These are phyloP conservation scores for Desoria tigrina DNA, from an alignment of 2,888 invertebrate species.

Conservation along the genomic window DNA sequence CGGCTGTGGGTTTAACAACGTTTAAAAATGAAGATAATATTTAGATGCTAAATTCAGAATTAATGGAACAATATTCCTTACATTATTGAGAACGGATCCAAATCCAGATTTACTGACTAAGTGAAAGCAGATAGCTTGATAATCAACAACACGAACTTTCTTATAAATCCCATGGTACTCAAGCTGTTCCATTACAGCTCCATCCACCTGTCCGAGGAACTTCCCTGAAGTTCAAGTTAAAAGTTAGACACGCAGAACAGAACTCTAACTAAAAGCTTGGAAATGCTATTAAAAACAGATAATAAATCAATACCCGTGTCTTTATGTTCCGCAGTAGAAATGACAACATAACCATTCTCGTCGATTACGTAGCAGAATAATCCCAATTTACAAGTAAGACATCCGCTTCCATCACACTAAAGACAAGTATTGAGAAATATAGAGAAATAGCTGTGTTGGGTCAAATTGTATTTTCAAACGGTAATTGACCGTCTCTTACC, in stretches of 20 bases:
- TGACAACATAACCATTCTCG: constrained; percentile 90
- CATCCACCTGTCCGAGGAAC: constrained; percentile 92
- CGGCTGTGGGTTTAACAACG: too few relatives aligned
- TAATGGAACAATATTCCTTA: constrained; percentile 19
- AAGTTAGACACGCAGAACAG: neutral
- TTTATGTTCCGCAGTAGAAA: constrained; percentile 72
- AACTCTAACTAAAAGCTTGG: neutral
- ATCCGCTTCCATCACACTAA: constrained; percentile 46
- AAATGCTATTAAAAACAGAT: constrained; percentile 8
- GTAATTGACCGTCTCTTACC: too few relatives aligned
- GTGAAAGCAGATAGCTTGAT: constrained; percentile 83
- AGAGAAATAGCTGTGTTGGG: neutral
- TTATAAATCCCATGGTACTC: constrained; percentile 88
- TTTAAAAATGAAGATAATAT: constrained; percentile 3
- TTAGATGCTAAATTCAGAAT: constrained; percentile 15
- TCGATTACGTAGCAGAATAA: constrained; percentile 89
- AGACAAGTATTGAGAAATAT: neutral
- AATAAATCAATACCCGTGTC: constrained; percentile 70
- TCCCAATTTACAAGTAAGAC: constrained; percentile 76
- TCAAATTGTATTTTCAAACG: too few relatives aligned
- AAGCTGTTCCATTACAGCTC: constrained; percentile 78
- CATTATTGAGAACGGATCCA: constrained; percentile 46
- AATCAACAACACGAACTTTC: constrained; percentile 81
- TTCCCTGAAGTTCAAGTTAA: constrained; percentile 54
- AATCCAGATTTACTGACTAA: constrained; percentile 49